Percentiles rank a stretch among this genome's conserved stretches.
Conservation (phyloP, 2,113 vertebrate genomes). For the Piaya cayana region DNA sequence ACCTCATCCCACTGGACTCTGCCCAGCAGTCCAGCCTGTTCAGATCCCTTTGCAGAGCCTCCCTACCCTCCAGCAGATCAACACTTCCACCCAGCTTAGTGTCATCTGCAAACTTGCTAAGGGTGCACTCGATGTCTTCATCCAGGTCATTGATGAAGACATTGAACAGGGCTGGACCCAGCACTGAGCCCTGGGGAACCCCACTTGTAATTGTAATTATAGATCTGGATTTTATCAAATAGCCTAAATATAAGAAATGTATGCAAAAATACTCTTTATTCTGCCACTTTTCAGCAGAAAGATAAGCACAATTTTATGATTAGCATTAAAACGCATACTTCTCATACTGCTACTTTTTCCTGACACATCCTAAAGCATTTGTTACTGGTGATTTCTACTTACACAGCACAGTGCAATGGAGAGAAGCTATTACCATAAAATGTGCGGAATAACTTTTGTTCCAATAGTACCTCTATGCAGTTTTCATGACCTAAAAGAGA, state of each 20-base stretch:
- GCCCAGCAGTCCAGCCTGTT: too few species aligned
- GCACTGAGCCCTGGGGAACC: too few species aligned
- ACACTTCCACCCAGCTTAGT: too few species aligned
- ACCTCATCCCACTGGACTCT: too few species aligned
- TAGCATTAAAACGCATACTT: not conserved
- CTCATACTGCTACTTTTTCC: not conserved
- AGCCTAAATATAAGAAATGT: not conserved
- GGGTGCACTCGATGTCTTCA: too few species aligned
- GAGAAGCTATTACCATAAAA: conserved; percentile 93
- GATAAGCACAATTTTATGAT: not conserved
- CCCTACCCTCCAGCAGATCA: too few species aligned
- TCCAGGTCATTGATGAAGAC: too few species aligned
- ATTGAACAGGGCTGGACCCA: too few species aligned
- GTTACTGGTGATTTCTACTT: conserved; percentile 65
- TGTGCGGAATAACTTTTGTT: conserved; percentile 88
- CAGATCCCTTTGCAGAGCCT: too few species aligned
- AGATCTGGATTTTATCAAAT: not conserved
- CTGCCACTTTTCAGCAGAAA: not conserved
- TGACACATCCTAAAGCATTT: not conserved
- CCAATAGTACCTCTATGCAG: conserved; percentile 94
- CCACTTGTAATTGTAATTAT: too few species aligned
- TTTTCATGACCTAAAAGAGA: conserved; percentile 90
- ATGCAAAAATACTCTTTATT: not conserved
- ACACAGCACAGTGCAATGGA: conserved; percentile 97
- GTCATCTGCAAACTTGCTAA: too few species aligned